Percentiles rank a stretch among this genome's conserved stretches.
phyloP scores from a whole-genome alignment of 2,888 invertebrate genomes.

The Sycophila texana region DNA sequence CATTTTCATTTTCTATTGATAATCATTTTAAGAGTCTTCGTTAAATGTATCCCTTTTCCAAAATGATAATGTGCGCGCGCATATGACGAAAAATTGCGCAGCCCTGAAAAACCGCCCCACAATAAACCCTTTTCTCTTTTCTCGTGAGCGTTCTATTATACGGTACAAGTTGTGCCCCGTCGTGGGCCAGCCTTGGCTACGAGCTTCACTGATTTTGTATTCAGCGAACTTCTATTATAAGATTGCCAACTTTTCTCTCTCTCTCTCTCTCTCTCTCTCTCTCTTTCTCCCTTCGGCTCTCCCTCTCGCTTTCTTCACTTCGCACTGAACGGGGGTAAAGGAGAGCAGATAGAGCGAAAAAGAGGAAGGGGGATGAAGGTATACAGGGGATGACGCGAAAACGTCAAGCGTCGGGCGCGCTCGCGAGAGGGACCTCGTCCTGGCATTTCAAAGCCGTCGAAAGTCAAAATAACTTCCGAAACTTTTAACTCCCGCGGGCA shows the following conservation, averaged over 20 bases:
- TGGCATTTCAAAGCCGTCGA: conserved; percentile 53
- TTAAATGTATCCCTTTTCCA: no score
- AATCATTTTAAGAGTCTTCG: no score
- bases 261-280: background rate
- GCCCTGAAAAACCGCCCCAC: no score
- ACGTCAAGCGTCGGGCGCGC: conserved; percentile 47
- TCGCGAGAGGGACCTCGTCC: background rate
- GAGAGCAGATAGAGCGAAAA: conserved; percentile 49
- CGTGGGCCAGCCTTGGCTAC: conserved; percentile 34
- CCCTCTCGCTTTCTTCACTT: background rate
- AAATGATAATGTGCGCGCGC: no score
- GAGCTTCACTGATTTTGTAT: conserved; percentile 68
- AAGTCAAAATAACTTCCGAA: conserved; percentile 73
- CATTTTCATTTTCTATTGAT: no score
- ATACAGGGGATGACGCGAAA: conserved; percentile 58
- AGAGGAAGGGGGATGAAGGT: conserved; percentile 47
- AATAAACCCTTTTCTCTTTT: conserved; percentile 6
- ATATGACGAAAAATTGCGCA: no score
- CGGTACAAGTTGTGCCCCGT: conserved; percentile 63
- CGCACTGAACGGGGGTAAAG: conserved; percentile 31
- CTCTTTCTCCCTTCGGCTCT: background rate
- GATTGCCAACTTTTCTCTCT: conserved; percentile 67
- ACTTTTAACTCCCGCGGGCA: conserved; percentile 68
- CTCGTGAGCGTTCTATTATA: conserved; percentile 60
- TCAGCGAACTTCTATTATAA: conserved; percentile 70